Evolutionary conservation across 2,888 invertebrate genomes (phyloP).

Genomic region (Andrena flavipes): DNA sequence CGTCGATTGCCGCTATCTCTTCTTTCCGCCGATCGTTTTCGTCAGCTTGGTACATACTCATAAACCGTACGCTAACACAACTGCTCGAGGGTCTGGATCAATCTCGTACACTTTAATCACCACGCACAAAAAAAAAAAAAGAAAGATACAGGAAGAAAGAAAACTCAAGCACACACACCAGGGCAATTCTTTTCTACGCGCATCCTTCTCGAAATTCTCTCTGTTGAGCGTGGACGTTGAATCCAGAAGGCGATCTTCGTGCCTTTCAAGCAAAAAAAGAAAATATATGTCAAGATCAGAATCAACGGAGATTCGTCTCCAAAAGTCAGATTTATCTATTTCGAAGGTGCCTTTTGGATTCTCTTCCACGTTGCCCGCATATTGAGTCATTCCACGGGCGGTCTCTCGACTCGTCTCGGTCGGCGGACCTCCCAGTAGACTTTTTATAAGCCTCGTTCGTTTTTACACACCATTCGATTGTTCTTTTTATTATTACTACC

Average conservation of each 20-base stretch:
- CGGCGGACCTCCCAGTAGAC: constrained; percentile 32
- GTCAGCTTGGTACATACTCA: constrained; percentile 57
- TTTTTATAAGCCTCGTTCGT: constrained; percentile 57
- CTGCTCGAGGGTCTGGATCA: constrained; percentile 55
- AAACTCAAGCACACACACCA: constrained; percentile 24
- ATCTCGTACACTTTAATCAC: constrained; percentile 26
- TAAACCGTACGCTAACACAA: constrained; percentile 6
- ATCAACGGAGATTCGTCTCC: neutral
- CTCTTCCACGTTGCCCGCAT: constrained; percentile 20
- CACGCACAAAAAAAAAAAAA: neutral
- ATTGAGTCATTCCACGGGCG: constrained; percentile 58
- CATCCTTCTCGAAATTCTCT: constrained; percentile 28
- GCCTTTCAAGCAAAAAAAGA: neutral
- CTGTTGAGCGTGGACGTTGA: constrained; percentile 26
- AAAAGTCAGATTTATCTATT: neutral
- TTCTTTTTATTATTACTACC: constrained; percentile 9
- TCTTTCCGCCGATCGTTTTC: constrained; percentile 61
- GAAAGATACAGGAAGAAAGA: neutral
- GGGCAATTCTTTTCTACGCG: constrained; percentile 30
- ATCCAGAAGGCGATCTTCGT: constrained; percentile 7
- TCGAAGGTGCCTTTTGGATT: constrained; percentile 12
- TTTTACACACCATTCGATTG: constrained; percentile 40
- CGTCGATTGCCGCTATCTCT: constrained; percentile 41
- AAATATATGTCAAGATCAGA: neutral
- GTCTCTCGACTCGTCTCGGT: constrained; percentile 31